Evolutionary conservation across 2,888 invertebrate genomes (phyloP).

Genomic region (Hypercompe scribonia): DNA sequence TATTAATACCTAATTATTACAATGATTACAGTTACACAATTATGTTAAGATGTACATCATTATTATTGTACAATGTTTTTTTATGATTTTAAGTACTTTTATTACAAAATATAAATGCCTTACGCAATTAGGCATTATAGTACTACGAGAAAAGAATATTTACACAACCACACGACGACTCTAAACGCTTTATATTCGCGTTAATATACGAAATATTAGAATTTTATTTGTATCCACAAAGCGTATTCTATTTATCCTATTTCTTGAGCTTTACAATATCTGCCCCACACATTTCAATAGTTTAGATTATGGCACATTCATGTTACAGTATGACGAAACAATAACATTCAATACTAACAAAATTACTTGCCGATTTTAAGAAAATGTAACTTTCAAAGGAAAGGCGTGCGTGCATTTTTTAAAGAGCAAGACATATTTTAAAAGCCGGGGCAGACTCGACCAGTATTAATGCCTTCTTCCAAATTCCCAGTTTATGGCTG

Average conservation of each 20-base stretch:
- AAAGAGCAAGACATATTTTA: neutral
- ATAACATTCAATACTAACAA: neutral
- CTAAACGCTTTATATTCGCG: constrained; percentile 19
- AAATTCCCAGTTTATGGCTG: neutral
- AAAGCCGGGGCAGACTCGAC: neutral
- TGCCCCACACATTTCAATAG: constrained; percentile 26
- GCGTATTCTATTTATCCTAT: constrained; percentile 39
- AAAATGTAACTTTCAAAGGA: too few species aligned
- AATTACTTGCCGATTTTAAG: constrained; percentile 16
- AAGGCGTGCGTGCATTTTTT: neutral
- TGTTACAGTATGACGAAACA: constrained; percentile 10
- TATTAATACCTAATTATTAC: constrained; percentile 32
- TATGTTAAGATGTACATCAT: constrained; percentile 30
- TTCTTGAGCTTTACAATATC: constrained; percentile 43
- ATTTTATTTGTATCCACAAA: constrained; percentile 28
- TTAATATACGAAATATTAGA: constrained; percentile 18
- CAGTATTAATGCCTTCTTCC: neutral
- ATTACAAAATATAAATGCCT: constrained; percentile 77
- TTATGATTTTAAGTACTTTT: constrained; percentile 64
- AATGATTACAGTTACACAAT: constrained; percentile 31
- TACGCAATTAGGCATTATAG: constrained; percentile 59
- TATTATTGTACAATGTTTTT: constrained; percentile 39
- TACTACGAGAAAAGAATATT: constrained; percentile 71
- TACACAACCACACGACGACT: constrained; percentile 69
- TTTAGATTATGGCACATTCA: constrained; percentile 23